A percentile compares a stretch with the other conserved stretches of the same genome.
Evolutionary conservation across 2,113 vertebrate genomes (phyloP).

Genomic region (Isichthys henryi): DNA sequence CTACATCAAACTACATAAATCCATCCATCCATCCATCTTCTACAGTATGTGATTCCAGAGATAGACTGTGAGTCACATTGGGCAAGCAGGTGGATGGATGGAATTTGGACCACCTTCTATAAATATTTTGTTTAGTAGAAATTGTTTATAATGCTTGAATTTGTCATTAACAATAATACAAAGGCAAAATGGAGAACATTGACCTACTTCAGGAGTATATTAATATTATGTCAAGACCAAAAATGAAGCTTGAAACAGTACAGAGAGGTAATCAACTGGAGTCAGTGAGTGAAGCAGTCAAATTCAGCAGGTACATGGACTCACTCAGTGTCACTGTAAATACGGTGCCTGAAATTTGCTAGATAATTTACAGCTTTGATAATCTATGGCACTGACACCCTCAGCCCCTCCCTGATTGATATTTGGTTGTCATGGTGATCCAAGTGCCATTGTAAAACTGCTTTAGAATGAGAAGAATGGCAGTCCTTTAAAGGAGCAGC

Average conservation of each 20-base stretch:
- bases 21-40: neutral
- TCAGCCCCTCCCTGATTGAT: neutral
- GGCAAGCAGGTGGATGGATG: neutral
- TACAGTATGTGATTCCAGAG: neutral
- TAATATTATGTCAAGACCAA: neutral
- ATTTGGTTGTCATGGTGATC: constrained; percentile 24
- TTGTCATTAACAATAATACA: neutral
- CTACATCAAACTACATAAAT: neutral
- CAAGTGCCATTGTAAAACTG: constrained; percentile 3
- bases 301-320: neutral
- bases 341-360: neutral
- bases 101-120: neutral
- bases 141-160: neutral
- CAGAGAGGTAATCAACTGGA: neutral
- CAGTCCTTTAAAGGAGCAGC: neutral
- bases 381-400: constrained; percentile 3
- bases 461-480: neutral
- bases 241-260: neutral
- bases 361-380: neutral
- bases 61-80: neutral
- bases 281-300: neutral
- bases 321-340: neutral
- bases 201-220: neutral
- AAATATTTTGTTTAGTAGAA: neutral
- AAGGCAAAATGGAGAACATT: neutral